phyloP scores from a whole-genome alignment of 2,888 invertebrate genomes.

The Drosophila seclusa region DNA sequence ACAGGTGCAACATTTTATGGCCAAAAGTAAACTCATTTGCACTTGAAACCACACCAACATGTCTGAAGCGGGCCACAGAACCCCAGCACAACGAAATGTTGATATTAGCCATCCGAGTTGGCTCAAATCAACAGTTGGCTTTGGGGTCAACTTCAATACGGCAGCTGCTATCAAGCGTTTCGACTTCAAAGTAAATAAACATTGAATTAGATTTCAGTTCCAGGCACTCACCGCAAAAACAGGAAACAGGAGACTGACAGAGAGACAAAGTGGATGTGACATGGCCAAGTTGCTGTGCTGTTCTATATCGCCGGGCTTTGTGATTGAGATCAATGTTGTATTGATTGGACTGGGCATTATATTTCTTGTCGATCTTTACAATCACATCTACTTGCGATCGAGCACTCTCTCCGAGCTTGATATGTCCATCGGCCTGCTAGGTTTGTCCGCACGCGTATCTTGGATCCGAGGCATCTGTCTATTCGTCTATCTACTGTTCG shows the following conservation, averaged over 20 bases:
- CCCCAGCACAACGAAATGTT: constrained; percentile 58
- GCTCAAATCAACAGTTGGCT: constrained; percentile 55
- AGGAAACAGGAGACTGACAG: not conserved
- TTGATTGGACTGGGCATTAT: constrained; percentile 44
- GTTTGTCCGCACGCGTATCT: constrained; percentile 22
- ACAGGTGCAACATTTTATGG: constrained; percentile 67
- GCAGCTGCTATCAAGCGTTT: constrained; percentile 30
- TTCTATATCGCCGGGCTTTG: constrained; percentile 30
- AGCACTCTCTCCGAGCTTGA: constrained; percentile 5
- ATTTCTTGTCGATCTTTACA: constrained; percentile 45
- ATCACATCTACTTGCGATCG: constrained; percentile 20
- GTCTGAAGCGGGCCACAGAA: constrained; percentile 27
- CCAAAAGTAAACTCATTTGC: constrained; percentile 72
- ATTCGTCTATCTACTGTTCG: constrained; percentile 12
- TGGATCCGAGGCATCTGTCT: constrained; percentile 24
- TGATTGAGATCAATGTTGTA: constrained; percentile 52
- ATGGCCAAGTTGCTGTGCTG: constrained; percentile 22
- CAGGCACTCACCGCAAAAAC: not conserved
- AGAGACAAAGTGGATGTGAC: no score
- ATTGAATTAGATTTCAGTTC: constrained; percentile 39
- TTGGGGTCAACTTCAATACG: constrained; percentile 53
- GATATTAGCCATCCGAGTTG: constrained; percentile 57
- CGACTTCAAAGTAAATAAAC: constrained; percentile 67
- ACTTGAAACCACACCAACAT: constrained; percentile 65
- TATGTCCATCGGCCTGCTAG: constrained; percentile 7